Evolutionary conservation across 2,113 vertebrate genomes (phyloP).

Genomic region (Leptobrachium ailaonicum): DNA sequence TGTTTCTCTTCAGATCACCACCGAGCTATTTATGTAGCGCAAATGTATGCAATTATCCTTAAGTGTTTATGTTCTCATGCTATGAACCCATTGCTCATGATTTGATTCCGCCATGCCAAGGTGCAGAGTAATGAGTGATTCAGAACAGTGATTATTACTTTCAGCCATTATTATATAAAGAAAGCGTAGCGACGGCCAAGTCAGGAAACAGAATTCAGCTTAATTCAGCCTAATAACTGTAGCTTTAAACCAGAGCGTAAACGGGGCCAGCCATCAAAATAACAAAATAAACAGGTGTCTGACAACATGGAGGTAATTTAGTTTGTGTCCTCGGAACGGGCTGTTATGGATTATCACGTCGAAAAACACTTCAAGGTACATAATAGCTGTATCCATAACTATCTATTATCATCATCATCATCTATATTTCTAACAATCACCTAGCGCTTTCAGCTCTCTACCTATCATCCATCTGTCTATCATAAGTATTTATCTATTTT

Average conservation of each 20-base stretch:
- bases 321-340: not conserved
- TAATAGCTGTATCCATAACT: no score
- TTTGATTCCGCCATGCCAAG: constrained; percentile 16
- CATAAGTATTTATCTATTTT: no score
- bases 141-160: constrained; percentile 16
- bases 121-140: constrained; percentile 31
- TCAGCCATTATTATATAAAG: constrained; percentile 38
- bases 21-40: constrained; percentile 46
- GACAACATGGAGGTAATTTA: not conserved
- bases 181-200: constrained; percentile 17
- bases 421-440: no score
- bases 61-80: constrained; percentile 45
- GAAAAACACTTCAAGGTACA: no score
- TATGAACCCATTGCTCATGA: constrained; percentile 38
- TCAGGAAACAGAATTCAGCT: constrained; percentile 15
- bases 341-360: no score
- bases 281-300: not conserved
- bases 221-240: constrained; percentile 4
- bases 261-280: not conserved
- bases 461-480: no score
- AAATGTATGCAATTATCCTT: constrained; percentile 50
- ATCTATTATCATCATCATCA: no score
- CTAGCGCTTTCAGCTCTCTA: no score
- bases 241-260: not conserved
- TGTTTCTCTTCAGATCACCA: constrained; percentile 44